phyloP scores from a whole-genome alignment of 2,113 vertebrate species.

The Coregonus clupeaformis region DNA sequence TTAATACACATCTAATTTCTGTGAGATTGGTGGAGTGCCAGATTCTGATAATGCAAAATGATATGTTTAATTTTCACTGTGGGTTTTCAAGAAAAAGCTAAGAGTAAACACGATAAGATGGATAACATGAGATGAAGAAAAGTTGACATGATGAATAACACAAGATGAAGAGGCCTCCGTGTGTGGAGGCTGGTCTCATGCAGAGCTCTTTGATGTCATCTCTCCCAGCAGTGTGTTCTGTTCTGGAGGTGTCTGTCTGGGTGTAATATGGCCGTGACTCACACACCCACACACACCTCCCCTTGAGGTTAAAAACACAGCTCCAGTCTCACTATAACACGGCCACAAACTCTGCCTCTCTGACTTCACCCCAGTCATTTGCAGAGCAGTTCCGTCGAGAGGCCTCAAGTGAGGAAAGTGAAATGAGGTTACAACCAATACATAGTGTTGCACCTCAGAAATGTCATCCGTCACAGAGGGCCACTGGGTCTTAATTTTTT shows the following conservation, averaged over 20 bases:
- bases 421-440: constrained; percentile 58
- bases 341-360: constrained; percentile 14
- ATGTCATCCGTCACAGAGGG: constrained; percentile 35
- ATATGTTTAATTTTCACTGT: not conserved
- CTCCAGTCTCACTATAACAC: constrained; percentile 20
- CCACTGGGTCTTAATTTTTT: constrained; percentile 22
- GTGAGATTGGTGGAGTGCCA: not conserved
- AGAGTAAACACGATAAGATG: not conserved
- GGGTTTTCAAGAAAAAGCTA: not conserved
- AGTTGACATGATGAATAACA: constrained; percentile 19
- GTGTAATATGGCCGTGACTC: constrained; percentile 39
- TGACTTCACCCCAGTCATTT: constrained; percentile 48
- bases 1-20: not conserved
- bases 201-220: constrained; percentile 34
- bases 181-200: not conserved
- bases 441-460: constrained; percentile 43
- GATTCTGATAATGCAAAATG: not conserved
- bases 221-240: not conserved
- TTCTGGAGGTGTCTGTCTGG: constrained; percentile 20
- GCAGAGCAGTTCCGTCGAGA: constrained; percentile 48
- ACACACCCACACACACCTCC: constrained; percentile 27
- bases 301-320: constrained; percentile 32
- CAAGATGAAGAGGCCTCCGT: constrained; percentile 1
- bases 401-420: constrained; percentile 50
- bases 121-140: not conserved